Conservation (phyloP, 2,888 invertebrate genomes). For the Andrena hattorfiana region DNA sequence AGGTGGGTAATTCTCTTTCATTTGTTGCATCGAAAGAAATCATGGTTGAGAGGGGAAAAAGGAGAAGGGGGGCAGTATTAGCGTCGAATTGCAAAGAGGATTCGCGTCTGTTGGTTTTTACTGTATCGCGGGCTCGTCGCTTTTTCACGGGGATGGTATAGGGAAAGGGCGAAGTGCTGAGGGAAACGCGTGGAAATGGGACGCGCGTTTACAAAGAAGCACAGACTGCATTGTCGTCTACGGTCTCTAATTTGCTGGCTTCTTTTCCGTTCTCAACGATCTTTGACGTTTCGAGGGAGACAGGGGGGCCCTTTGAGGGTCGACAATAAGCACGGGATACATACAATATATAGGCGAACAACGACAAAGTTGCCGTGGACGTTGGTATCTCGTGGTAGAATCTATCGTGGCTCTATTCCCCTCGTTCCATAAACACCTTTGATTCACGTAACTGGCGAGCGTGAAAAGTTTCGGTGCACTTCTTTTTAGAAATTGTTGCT, state of each 20-base stretch:
- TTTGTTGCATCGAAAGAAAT: not conserved
- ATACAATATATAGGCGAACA: constrained; percentile 13
- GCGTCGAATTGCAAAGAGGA: constrained; percentile 1
- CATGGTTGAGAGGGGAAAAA: not conserved
- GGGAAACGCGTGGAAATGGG: constrained; percentile 4
- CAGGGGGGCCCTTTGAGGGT: constrained; percentile 35
- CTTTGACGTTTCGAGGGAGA: constrained; percentile 33
- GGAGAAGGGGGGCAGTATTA: constrained; percentile 1
- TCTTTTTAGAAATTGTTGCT: no score
- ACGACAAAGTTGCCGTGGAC: constrained; percentile 32
- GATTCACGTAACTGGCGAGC: constrained; percentile 6
- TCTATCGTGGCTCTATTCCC: not conserved
- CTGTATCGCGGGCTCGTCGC: constrained; percentile 5
- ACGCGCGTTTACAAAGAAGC: constrained; percentile 23
- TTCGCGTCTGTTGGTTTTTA: not conserved
- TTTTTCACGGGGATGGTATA: constrained; percentile 18
- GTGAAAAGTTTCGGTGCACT: not conserved
- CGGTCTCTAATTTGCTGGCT: constrained; percentile 58
- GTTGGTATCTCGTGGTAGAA: no score
- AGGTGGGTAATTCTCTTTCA: no score
- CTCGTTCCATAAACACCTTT: constrained; percentile 19
- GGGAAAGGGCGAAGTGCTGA: not conserved
- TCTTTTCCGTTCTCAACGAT: constrained; percentile 51
- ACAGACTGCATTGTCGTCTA: constrained; percentile 31
- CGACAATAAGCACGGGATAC: constrained; percentile 43